Conservation (phyloP, 2,797 vertebrate species). For the Bovichtus diacanthus region DNA sequence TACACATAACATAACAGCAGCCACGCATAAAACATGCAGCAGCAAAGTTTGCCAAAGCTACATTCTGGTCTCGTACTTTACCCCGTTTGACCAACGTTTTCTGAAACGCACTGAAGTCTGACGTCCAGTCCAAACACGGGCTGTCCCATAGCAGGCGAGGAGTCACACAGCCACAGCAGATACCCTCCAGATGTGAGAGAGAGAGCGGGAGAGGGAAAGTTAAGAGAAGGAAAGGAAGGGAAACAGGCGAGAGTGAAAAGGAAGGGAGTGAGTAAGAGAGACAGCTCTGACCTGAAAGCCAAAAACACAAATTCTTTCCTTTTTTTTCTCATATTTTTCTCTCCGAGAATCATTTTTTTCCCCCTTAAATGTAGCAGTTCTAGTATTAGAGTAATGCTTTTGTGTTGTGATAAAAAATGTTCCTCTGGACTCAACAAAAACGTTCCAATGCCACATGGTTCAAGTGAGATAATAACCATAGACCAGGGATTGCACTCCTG, state of each 20-base stretch:
- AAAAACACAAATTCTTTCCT: constrained; percentile 82
- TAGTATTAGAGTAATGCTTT: constrained; percentile 8
- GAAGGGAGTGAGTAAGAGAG: constrained; percentile 64
- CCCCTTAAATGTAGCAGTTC: constrained; percentile 51
- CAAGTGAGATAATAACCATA: constrained; percentile 13
- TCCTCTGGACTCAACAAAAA: constrained; percentile 29
- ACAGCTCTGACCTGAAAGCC: constrained; percentile 76
- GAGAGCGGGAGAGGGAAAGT: constrained; percentile 67
- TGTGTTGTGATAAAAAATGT: constrained; percentile 15
- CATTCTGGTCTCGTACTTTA: constrained; percentile 56
- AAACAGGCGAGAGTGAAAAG: constrained; percentile 52
- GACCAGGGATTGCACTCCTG: not conserved
- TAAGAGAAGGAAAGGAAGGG: constrained; percentile 55
- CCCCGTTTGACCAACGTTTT: constrained; percentile 55
- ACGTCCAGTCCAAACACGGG: constrained; percentile 67
- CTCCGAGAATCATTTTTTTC: constrained; percentile 12
- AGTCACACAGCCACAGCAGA: constrained; percentile 82
- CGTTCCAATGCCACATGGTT: constrained; percentile 15
- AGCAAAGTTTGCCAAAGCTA: constrained; percentile 40
- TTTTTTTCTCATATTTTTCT: constrained; percentile 43
- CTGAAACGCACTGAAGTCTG: constrained; percentile 65
- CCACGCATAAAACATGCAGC: constrained; percentile 40
- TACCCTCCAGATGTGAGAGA: constrained; percentile 90
- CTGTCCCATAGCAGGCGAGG: constrained; percentile 86
- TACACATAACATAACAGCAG: constrained; percentile 27